Evolutionary conservation across 2,113 vertebrate species (phyloP).

Genomic region (Amphiprion ocellaris): DNA sequence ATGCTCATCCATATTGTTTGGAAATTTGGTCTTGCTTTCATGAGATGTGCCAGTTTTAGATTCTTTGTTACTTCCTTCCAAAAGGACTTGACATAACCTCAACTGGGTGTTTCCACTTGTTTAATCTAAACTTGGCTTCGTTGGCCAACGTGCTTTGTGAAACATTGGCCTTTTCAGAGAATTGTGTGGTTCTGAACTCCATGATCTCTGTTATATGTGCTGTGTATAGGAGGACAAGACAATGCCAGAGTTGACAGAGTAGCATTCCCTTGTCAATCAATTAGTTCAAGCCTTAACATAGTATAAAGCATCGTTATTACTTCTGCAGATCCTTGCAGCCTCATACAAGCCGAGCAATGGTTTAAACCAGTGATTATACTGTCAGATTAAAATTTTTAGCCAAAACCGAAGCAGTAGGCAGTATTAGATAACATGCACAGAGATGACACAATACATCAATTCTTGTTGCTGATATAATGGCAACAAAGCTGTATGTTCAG

Average conservation of each 20-base stretch:
- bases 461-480: constrained; percentile 4
- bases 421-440: background rate
- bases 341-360: background rate
- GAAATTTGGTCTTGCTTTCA: constrained; percentile 1
- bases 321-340: no score
- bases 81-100: constrained; percentile 13
- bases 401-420: background rate
- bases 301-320: no score
- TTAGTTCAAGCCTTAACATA: no score
- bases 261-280: no score
- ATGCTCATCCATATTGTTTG: background rate
- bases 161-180: background rate
- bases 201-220: background rate
- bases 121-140: constrained; percentile 11
- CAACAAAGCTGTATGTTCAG: background rate
- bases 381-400: background rate
- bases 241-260: background rate
- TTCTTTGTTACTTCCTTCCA: constrained; percentile 25
- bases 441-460: background rate
- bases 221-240: background rate
- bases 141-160: constrained; percentile 19
- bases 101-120: constrained; percentile 44
- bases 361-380: background rate
- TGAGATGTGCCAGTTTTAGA: constrained; percentile 21
- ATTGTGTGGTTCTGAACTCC: constrained; percentile 1